Evolutionary conservation across 2,113 vertebrate species (phyloP), one percentile per base, ranked within the genome.

Genomic region (Ia io): DNA sequence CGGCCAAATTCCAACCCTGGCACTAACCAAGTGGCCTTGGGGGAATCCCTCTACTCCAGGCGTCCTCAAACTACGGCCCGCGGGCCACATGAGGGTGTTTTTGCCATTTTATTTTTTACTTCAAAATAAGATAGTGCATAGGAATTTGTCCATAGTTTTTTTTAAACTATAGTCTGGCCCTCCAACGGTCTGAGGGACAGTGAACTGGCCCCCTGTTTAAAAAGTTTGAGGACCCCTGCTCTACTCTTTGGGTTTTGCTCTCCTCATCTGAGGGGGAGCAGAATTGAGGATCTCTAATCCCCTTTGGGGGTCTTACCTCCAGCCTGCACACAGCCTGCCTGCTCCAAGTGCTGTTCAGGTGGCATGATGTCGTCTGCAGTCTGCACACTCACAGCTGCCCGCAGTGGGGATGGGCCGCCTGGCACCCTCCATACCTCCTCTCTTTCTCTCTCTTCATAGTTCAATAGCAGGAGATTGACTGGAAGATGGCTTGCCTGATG

Each of bases 401-500:
- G 5, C 5, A 11, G 13, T 0, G 2, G 25, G 11, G 2, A 22
- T 1, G 7, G 61, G 40, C 70, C 28, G 1, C n/a, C 49, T 3
- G 8, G 74, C 5, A 51, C 13, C 20, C 25, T 11, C 37, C 4
- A 4, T 2, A 3, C 32, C 22, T 5, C 74, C 71, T 25, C 18
- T 4, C 32, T 84, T 22, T 23, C 87, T 42, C 16, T 73, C 42
- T 37, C 35, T 47, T 74, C n/a, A 2, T 16, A 40, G 37, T 42
- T 42, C 61, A 18, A 1, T 20, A 59, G 44, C 77, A 90, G 25
- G 28, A 17, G 10, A 7, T 6, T 6, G 23, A 44, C 9, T 4
- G 16, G 71, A 69, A 11, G 3, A n/a, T 12, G 17, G 25, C 63
- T 28, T 59, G 71, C 13, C 37, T 40, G 44, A 6, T 23, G 17